A percentile compares a stretch with the other conserved stretches of the same genome.
Evolutionary conservation across 1,140 invertebrate species (phyloP).

Genomic region (Ganaspis sp.): DNA sequence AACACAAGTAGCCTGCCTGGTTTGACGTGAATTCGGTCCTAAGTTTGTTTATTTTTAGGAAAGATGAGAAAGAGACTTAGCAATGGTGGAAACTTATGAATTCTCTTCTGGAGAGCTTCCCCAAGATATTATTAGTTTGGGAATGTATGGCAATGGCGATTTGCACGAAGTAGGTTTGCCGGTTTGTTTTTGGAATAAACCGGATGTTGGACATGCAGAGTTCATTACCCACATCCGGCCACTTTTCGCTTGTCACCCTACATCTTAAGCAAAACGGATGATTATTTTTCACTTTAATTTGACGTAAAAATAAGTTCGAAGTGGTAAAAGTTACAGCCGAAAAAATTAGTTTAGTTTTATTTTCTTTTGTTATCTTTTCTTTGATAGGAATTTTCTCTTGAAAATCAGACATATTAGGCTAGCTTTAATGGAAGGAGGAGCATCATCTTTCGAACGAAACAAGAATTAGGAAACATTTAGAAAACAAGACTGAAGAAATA

Average conservation of each 20-base stretch:
- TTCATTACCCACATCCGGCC: slow-evolving; percentile 24
- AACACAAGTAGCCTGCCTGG: no score
- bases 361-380: no score
- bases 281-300: background rate
- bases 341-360: no score
- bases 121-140: background rate
- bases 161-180: background rate
- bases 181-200: slow-evolving; percentile 1
- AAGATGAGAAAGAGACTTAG: background rate
- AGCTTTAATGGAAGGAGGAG: no score
- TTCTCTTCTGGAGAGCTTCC: background rate
- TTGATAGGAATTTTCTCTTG: no score
- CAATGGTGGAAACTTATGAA: background rate
- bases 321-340: background rate
- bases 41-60: no score
- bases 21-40: no score
- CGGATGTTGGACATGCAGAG: background rate
- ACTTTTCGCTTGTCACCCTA: background rate
- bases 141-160: background rate
- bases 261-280: background rate
- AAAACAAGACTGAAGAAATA: no score
- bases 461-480: no score
- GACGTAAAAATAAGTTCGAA: slow-evolving; percentile 7
- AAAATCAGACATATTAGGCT: no score
- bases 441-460: no score